These are phyloP conservation scores for Threskiornis aethiopicus DNA, from an alignment of 2,797 vertebrate genomes.

Conservation along the genomic window DNA sequence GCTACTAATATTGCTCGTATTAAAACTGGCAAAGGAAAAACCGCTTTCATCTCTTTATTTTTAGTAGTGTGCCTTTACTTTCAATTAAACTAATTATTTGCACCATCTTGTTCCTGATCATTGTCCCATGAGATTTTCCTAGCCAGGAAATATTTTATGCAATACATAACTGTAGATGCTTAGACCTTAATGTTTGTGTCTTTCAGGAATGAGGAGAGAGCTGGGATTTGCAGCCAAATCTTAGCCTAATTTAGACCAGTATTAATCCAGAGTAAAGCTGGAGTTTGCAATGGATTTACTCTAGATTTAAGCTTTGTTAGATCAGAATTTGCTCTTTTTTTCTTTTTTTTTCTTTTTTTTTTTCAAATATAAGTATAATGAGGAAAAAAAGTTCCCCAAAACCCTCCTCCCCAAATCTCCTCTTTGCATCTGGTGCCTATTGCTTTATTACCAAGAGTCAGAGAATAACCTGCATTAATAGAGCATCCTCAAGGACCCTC, in stretches of 20 bases:
- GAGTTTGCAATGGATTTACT: neutral
- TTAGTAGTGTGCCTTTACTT: neutral
- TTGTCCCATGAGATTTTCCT: constrained; percentile 27
- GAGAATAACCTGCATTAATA: neutral
- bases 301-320: neutral
- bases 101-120: constrained; percentile 11
- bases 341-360: neutral
- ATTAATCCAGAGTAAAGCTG: neutral
- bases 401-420: neutral
- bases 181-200: neutral
- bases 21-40: constrained; percentile 18
- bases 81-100: constrained; percentile 57
- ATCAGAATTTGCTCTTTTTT: neutral
- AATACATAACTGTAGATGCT: neutral
- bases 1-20: neutral
- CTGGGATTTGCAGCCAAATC: neutral
- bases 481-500: neutral
- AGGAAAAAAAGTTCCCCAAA: neutral
- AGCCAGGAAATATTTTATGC: constrained; percentile 37
- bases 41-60: constrained; percentile 32
- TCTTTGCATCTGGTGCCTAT: neutral
- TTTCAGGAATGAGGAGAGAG: neutral
- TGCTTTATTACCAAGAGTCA: neutral
- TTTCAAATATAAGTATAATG: neutral
- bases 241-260: neutral